Evolutionary conservation across 2,888 invertebrate species (phyloP).

Genomic region (Aspidiotus destructor): DNA sequence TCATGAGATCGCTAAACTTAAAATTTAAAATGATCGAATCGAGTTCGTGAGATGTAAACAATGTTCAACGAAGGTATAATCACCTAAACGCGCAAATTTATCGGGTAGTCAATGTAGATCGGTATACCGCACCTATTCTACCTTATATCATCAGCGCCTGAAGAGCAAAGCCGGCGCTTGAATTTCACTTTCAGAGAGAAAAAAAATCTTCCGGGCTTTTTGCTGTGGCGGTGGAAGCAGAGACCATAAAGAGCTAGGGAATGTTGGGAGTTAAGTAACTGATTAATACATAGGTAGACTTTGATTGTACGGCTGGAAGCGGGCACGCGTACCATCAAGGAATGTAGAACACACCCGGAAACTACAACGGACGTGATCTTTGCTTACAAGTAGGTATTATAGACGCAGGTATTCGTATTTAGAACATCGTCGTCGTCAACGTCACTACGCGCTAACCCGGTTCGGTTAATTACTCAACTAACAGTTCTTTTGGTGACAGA

Average conservation of each 20-base stretch:
- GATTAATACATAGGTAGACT: background rate
- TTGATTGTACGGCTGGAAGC: slow-evolving; percentile 16
- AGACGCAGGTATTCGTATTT: background rate
- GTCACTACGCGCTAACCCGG: background rate
- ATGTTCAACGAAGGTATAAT: too few species aligned
- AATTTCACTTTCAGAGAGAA: slow-evolving; percentile 13
- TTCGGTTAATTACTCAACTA: background rate
- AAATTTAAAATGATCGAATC: too few species aligned
- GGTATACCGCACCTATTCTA: too few species aligned
- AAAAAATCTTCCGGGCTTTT: background rate
- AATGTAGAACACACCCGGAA: slow-evolving; percentile 26
- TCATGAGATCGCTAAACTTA: too few species aligned
- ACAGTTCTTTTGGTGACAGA: background rate
- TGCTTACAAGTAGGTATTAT: slow-evolving; percentile 3
- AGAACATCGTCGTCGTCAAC: background rate
- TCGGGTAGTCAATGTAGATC: too few species aligned
- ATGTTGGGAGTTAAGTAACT: background rate
- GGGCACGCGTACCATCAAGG: slow-evolving; percentile 11
- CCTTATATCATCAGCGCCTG: slow-evolving; percentile 10
- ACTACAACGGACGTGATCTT: slow-evolving; percentile 17
- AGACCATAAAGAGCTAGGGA: too few species aligned
- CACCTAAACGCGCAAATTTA: too few species aligned
- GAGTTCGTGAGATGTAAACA: too few species aligned
- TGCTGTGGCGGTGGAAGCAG: too few species aligned
- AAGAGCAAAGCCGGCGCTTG: background rate